Percentiles rank a stretch among this genome's conserved stretches.
Evolutionary conservation across 1,140 invertebrate genomes (phyloP).

Genomic region (Cotesia chilonis): DNA sequence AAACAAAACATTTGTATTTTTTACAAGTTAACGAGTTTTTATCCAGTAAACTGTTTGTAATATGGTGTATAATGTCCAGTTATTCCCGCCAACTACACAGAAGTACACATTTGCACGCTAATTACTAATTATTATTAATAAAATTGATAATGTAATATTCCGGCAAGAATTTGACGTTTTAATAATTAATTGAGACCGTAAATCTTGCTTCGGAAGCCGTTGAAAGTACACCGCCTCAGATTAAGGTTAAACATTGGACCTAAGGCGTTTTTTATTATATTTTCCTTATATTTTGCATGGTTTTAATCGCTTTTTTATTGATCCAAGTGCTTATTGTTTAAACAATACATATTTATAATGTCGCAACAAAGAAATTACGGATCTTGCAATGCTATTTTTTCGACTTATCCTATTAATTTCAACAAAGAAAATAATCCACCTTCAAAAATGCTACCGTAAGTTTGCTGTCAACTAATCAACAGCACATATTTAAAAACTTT

Average conservation of each 20-base stretch:
- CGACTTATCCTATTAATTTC: conserved; percentile 49
- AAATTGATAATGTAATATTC: conserved; percentile 9
- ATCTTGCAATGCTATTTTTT: conserved; percentile 56
- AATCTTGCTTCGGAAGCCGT: background rate
- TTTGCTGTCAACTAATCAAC: conserved; percentile 26
- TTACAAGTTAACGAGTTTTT: conserved; percentile 15
- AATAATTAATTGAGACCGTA: background rate
- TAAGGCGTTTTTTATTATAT: background rate
- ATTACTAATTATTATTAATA: background rate
- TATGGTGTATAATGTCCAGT: background rate
- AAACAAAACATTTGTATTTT: conserved; percentile 34
- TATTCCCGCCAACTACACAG: background rate
- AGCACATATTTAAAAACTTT: background rate
- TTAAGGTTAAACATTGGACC: conserved; percentile 1
- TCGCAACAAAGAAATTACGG: conserved; percentile 37
- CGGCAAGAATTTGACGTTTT: background rate
- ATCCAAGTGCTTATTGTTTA: background rate
- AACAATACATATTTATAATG: conserved; percentile 15
- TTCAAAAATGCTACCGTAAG: conserved; percentile 43
- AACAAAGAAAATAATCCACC: conserved; percentile 50
- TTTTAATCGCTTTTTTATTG: conserved; percentile 14
- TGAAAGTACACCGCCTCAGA: background rate
- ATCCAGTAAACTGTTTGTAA: too few species aligned
- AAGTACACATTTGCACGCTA: too few species aligned
- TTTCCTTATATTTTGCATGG: conserved; percentile 34